Conservation (phyloP, 2,888 invertebrate species). For the Andricus curvator region DNA sequence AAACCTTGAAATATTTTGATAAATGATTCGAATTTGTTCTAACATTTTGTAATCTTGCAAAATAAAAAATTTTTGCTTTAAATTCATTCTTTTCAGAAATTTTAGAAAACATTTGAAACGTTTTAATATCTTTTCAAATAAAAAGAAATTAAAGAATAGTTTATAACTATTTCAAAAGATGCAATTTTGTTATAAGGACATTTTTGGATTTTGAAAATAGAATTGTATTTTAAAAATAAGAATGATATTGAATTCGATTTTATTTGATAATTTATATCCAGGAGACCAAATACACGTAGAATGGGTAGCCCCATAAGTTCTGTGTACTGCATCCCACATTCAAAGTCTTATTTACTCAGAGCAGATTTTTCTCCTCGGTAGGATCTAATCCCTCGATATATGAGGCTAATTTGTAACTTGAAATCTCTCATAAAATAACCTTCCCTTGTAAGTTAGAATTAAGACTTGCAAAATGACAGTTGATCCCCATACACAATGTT, state of each 20-base stretch:
- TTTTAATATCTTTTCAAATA: too few species aligned
- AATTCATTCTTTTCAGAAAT: too few species aligned
- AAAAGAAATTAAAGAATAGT: too few species aligned
- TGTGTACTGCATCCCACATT: not conserved
- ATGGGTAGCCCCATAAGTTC: not conserved
- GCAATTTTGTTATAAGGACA: not conserved
- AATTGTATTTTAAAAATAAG: not conserved
- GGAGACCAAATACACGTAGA: not conserved
- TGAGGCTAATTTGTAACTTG: conserved; percentile 41
- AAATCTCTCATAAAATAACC: conserved; percentile 39
- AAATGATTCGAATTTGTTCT: too few species aligned
- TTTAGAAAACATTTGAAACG: too few species aligned
- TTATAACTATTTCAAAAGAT: too few species aligned
- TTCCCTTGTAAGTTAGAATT: conserved; percentile 40
- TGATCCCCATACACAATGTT: conserved; percentile 24
- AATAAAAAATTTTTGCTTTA: too few species aligned
- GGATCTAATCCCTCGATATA: conserved; percentile 36
- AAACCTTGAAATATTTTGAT: too few species aligned
- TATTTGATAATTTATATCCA: not conserved
- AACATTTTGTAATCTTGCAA: too few species aligned
- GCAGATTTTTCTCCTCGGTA: conserved; percentile 15
- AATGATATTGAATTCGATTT: not conserved
- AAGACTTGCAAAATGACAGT: conserved; percentile 26
- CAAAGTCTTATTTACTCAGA: conserved; percentile 29
- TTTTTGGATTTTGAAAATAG: not conserved